phyloP scores from a whole-genome alignment of 1,140 invertebrate species.

The Orchesella cincta region DNA sequence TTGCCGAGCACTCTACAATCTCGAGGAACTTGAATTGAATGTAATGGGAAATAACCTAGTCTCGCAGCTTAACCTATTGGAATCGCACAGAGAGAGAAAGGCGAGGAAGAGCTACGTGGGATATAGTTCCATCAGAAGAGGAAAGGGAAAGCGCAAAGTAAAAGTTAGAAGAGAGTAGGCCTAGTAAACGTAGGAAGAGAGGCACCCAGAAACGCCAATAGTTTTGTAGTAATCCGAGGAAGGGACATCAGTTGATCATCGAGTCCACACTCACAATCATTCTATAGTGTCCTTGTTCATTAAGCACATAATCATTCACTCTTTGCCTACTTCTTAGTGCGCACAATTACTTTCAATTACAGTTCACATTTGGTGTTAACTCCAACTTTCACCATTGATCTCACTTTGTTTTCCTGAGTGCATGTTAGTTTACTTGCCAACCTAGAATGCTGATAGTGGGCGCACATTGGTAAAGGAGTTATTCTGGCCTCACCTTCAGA shows the following conservation, averaged over 20 bases:
- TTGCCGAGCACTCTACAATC: not conserved
- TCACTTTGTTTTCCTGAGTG: no score
- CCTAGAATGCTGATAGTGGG: no score
- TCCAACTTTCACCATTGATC: no score
- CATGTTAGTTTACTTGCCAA: no score
- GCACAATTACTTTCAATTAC: not conserved
- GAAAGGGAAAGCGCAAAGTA: not conserved
- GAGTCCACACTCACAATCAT: not conserved
- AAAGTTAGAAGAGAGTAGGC: slow-evolving; percentile 12
- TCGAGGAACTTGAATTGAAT: not conserved
- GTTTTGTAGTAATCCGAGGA: not conserved
- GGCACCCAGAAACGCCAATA: not conserved
- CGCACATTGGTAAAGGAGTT: no score
- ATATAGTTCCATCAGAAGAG: no score
- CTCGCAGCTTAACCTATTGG: no score
- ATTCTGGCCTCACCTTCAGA: slow-evolving; percentile 18
- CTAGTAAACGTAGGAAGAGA: no score
- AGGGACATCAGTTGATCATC: slow-evolving; percentile 1
- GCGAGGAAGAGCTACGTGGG: no score
- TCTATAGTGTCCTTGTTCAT: not conserved
- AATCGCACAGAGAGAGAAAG: no score
- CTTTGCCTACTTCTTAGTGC: not conserved
- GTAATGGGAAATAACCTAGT: no score
- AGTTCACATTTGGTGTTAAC: no score
- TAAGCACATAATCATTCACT: not conserved